Percentiles rank a stretch among this genome's conserved stretches.
Evolutionary conservation across 2,888 invertebrate genomes (phyloP).

Genomic region (Drosophila lacicola): DNA sequence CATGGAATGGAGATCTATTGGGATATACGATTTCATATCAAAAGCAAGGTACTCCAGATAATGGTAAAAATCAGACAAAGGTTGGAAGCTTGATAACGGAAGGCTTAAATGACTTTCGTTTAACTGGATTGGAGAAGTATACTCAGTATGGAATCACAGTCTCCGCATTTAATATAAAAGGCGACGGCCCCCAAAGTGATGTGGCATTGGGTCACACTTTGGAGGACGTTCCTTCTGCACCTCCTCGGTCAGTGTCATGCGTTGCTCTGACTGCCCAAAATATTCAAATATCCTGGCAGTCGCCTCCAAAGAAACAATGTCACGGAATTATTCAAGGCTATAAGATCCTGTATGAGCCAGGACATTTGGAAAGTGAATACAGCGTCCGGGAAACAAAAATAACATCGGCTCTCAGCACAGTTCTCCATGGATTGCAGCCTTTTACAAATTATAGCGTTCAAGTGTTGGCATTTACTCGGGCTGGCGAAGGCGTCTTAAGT

Average conservation of each 20-base stretch:
- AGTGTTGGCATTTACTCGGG: slow-evolving; percentile 88
- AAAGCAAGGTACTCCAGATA: slow-evolving; percentile 85
- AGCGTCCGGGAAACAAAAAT: slow-evolving; percentile 86
- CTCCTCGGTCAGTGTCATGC: slow-evolving; percentile 89
- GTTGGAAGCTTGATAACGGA: slow-evolving; percentile 85
- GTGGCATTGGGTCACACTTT: slow-evolving; percentile 86
- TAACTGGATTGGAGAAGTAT: slow-evolving; percentile 90
- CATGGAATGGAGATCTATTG: slow-evolving; percentile 91
- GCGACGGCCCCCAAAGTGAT: slow-evolving; percentile 91
- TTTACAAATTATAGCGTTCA: slow-evolving; percentile 89
- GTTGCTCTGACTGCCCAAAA: slow-evolving; percentile 89
- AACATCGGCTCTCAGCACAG: slow-evolving; percentile 86
- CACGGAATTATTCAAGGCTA: slow-evolving; percentile 91
- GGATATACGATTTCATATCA: slow-evolving; percentile 89
- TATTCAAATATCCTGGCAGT: slow-evolving; percentile 90
- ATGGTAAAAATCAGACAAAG: slow-evolving; percentile 81
- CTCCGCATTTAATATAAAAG: slow-evolving; percentile 92
- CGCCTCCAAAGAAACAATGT: slow-evolving; percentile 88
- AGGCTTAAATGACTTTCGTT: slow-evolving; percentile 87
- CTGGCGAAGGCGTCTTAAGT: slow-evolving; percentile 88
- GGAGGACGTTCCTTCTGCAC: slow-evolving; percentile 88
- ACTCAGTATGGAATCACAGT: slow-evolving; percentile 92
- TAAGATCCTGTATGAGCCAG: slow-evolving; percentile 89
- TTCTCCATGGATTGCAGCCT: slow-evolving; percentile 87
- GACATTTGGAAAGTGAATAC: slow-evolving; percentile 82